Percentiles rank a stretch among this genome's conserved stretches.
These are phyloP conservation scores for Cheilosia pagana DNA, from an alignment of 2,888 invertebrate genomes.

Conservation along the genomic window DNA sequence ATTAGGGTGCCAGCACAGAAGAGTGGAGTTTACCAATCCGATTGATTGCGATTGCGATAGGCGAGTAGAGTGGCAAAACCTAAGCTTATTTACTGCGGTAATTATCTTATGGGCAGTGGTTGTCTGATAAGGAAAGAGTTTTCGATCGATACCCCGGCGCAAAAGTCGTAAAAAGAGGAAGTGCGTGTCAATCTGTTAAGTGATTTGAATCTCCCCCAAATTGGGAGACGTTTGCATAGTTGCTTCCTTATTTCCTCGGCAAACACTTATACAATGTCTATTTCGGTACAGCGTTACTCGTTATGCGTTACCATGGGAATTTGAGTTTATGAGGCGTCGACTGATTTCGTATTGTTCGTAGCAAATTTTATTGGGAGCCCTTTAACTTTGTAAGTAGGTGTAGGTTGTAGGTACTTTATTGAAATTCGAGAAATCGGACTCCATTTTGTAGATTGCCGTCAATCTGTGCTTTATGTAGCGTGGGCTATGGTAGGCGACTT, in stretches of 20 bases:
- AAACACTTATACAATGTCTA: background rate
- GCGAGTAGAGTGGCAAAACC: constrained; percentile 50
- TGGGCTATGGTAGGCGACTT: too few relatives aligned
- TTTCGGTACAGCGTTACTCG: background rate
- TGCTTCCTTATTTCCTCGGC: background rate
- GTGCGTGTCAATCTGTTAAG: constrained; percentile 29
- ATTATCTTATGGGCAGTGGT: constrained; percentile 59
- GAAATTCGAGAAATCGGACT: too few relatives aligned
- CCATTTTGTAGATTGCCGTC: too few relatives aligned
- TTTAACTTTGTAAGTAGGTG: too few relatives aligned
- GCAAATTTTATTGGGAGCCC: too few relatives aligned
- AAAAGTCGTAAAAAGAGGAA: background rate
- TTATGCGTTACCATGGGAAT: too few relatives aligned
- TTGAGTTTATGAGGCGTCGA: too few relatives aligned
- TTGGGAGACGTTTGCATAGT: background rate
- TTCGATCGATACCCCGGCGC: constrained; percentile 9
- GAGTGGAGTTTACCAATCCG: constrained; percentile 60
- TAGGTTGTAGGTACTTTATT: too few relatives aligned
- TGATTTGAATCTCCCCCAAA: constrained; percentile 8
- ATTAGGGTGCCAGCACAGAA: constrained; percentile 60
- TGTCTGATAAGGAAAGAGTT: constrained; percentile 44
- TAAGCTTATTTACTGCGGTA: constrained; percentile 67
- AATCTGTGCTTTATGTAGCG: too few relatives aligned
- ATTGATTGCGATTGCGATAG: constrained; percentile 68
- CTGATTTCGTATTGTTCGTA: too few relatives aligned